Conservation (phyloP, 2,888 invertebrate genomes). For the Cryptocephalus primarius region DNA sequence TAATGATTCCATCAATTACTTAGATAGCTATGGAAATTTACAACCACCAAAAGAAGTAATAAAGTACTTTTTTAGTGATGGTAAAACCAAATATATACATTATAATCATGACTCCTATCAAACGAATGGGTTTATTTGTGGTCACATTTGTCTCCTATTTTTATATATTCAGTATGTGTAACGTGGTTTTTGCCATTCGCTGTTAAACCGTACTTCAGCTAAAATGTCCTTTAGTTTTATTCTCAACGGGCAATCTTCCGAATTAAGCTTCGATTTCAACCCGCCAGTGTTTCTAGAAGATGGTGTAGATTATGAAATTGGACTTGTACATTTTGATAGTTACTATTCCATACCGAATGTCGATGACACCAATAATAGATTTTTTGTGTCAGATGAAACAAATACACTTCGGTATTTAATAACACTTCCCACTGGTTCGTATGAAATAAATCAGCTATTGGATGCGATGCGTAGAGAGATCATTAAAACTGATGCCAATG, state of each 20-base stretch:
- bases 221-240: neutral
- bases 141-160: conserved; percentile 2
- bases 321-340: conserved; percentile 5
- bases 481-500: neutral
- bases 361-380: neutral
- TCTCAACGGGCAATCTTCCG: neutral
- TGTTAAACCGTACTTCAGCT: neutral
- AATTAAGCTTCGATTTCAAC: conserved; percentile 2
- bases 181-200: neutral
- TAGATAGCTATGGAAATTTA: conserved; percentile 10
- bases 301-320: conserved; percentile 6
- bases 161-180: conserved; percentile 3
- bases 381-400: no score
- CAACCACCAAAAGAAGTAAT: conserved; percentile 8
- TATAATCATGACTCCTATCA: neutral
- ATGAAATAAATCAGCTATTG: neutral
- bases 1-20: conserved; percentile 7
- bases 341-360: conserved; percentile 5
- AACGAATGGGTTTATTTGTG: neutral
- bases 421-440: neutral
- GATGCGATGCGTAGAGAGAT: no score
- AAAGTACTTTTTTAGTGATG: conserved; percentile 5
- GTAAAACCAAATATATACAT: neutral
- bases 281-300: conserved; percentile 6
- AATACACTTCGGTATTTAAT: no score